Evolutionary conservation across 2,888 invertebrate species (phyloP).

Genomic region (Xanthia icteritia): DNA sequence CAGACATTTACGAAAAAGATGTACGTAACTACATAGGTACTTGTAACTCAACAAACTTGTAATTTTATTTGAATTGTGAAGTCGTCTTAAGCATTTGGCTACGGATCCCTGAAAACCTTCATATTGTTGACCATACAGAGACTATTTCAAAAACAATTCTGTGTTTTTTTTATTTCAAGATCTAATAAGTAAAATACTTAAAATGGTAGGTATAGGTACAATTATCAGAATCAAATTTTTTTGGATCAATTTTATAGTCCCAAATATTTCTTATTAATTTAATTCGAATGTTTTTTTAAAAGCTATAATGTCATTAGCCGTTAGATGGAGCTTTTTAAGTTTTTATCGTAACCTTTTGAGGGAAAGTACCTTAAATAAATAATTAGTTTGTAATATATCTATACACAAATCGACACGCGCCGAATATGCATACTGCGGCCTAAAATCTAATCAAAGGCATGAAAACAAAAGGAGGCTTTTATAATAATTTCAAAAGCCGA

Average conservation of each 20-base stretch:
- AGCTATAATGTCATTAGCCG: neutral
- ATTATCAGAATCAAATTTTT: neutral
- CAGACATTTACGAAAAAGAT: neutral
- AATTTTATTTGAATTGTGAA: neutral
- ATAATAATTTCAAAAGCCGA: slow-evolving; percentile 1
- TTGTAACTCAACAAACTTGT: neutral
- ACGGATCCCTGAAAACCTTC: neutral
- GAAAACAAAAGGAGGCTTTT: neutral
- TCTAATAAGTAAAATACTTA: neutral
- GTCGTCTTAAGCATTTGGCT: neutral
- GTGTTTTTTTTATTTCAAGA: neutral
- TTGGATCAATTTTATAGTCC: neutral
- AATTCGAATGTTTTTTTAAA: neutral
- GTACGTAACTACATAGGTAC: neutral
- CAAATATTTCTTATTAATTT: neutral
- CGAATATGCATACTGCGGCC: no score
- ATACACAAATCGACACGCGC: neutral
- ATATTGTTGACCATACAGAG: neutral
- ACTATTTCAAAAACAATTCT: neutral
- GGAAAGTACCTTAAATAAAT: neutral
- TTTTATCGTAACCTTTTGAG: neutral
- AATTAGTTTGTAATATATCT: neutral
- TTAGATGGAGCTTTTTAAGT: neutral
- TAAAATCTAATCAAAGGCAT: neutral
- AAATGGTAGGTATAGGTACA: neutral